Percentiles rank a stretch among this genome's conserved stretches.
These are phyloP conservation scores for Meliscaeva auricollis DNA, from an alignment of 2,888 invertebrate genomes.

Conservation along the genomic window DNA sequence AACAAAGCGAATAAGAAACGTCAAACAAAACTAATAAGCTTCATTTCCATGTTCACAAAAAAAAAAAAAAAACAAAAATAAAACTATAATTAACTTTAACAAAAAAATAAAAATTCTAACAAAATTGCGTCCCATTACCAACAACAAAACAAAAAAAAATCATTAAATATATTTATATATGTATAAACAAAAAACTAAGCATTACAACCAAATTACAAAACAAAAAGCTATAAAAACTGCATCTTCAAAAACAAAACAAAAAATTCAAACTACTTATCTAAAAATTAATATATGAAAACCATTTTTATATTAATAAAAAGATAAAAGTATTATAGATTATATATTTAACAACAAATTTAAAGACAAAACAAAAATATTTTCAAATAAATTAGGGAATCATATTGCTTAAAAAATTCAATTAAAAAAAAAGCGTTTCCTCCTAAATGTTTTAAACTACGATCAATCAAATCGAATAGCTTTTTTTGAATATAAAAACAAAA, in stretches of 20 bases:
- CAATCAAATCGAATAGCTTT: slow-evolving; percentile 76
- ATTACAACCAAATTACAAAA: slow-evolving; percentile 67
- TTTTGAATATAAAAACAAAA: slow-evolving; percentile 49
- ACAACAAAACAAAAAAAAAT: slow-evolving; percentile 17
- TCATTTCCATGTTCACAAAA: slow-evolving; percentile 33
- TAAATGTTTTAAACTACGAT: slow-evolving; percentile 71
- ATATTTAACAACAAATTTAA: slow-evolving; percentile 41
- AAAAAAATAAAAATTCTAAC: slow-evolving; percentile 43
- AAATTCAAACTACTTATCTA: slow-evolving; percentile 12
- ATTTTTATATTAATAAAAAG: slow-evolving; percentile 45
- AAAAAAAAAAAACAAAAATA: slow-evolving; percentile 16
- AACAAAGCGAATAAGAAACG: slow-evolving; percentile 6
- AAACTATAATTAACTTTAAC: slow-evolving; percentile 45
- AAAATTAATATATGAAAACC: background rate
- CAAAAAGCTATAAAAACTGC: slow-evolving; percentile 39
- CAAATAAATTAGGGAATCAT: slow-evolving; percentile 41
- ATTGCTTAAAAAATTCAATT: slow-evolving; percentile 47
- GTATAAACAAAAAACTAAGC: slow-evolving; percentile 39
- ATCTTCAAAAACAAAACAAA: slow-evolving; percentile 46
- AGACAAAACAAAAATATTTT: slow-evolving; percentile 34
- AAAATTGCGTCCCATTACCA: slow-evolving; percentile 70
- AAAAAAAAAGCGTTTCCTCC: slow-evolving; percentile 60
- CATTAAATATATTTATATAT: slow-evolving; percentile 31
- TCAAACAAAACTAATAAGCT: slow-evolving; percentile 51
- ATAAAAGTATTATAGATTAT: slow-evolving; percentile 64